Evolutionary conservation across 1,140 invertebrate genomes (phyloP).

Genomic region (Archivesica marissinica): DNA sequence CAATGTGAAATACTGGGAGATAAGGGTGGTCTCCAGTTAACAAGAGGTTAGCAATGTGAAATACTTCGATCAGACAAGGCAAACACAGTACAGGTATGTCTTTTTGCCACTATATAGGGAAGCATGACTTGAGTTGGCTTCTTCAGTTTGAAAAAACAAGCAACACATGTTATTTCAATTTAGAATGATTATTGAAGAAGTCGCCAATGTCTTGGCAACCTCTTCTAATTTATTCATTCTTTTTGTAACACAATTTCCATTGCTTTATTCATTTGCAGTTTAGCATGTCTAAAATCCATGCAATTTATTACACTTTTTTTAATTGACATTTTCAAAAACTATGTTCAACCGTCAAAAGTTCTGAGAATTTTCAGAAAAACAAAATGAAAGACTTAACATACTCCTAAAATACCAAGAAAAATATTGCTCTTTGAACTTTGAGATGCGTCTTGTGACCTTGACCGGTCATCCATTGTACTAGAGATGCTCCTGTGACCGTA

Average conservation of each 20-base stretch:
- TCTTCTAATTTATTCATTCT: constrained; percentile 33
- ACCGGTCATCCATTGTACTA: not conserved
- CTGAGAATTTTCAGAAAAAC: constrained; percentile 37
- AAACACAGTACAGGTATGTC: too few species aligned
- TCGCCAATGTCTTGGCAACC: constrained; percentile 18
- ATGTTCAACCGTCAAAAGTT: not conserved
- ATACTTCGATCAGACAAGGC: too few species aligned
- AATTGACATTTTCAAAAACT: constrained; percentile 28
- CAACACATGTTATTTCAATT: not conserved
- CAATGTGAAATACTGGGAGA: too few species aligned
- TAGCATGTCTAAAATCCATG: constrained; percentile 36
- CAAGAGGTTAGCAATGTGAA: too few species aligned
- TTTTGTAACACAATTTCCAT: constrained; percentile 30
- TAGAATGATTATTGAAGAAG: constrained; percentile 36
- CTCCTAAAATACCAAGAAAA: constrained; percentile 28
- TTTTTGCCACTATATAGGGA: too few species aligned
- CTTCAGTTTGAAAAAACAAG: too few species aligned
- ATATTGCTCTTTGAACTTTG: not conserved
- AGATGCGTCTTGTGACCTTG: not conserved
- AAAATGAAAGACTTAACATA: constrained; percentile 52
- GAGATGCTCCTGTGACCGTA: not conserved
- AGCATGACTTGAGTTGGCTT: too few species aligned
- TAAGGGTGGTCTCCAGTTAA: too few species aligned
- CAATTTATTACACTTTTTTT: not conserved
- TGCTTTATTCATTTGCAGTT: constrained; percentile 52